A percentile compares a stretch with the other conserved stretches of the same genome.
These are phyloP conservation scores for Anguilla obscura DNA, from an alignment of 2,797 vertebrate genomes.

Conservation along the genomic window DNA sequence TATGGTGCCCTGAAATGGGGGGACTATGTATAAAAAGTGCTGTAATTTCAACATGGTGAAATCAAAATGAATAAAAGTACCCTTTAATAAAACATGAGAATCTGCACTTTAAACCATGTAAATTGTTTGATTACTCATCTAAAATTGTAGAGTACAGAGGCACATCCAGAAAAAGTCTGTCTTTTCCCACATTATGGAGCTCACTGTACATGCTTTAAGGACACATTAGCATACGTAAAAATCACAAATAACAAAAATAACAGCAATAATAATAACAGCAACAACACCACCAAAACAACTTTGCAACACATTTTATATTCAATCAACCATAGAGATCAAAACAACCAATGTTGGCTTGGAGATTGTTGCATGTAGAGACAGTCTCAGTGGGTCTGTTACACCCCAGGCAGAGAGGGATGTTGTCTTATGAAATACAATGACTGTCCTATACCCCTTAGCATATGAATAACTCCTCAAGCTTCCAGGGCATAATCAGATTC, in stretches of 20 bases:
- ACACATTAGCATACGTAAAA: no score
- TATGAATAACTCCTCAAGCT: slow-evolving; percentile 18
- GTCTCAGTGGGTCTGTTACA: slow-evolving; percentile 92
- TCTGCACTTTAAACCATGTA: no score
- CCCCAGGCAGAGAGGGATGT: background rate
- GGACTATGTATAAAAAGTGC: no score
- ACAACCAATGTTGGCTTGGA: slow-evolving; percentile 75
- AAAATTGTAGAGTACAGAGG: no score
- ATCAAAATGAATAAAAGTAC: no score
- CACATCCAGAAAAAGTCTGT: no score
- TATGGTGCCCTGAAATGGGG: no score
- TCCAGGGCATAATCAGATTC: background rate
- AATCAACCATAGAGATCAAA: slow-evolving; percentile 96
- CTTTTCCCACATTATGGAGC: no score
- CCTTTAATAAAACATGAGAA: no score
- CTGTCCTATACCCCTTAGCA: background rate
- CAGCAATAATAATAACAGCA: background rate
- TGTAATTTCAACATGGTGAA: no score
- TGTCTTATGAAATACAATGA: background rate
- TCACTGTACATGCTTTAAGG: no score
- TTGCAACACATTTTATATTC: slow-evolving; percentile 64
- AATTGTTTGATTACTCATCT: no score
- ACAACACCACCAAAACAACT: background rate
- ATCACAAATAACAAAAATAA: background rate
- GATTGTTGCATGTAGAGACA: slow-evolving; percentile 66